Evolutionary conservation across 1,140 invertebrate genomes (phyloP).

Genomic region (Linepithema humile): DNA sequence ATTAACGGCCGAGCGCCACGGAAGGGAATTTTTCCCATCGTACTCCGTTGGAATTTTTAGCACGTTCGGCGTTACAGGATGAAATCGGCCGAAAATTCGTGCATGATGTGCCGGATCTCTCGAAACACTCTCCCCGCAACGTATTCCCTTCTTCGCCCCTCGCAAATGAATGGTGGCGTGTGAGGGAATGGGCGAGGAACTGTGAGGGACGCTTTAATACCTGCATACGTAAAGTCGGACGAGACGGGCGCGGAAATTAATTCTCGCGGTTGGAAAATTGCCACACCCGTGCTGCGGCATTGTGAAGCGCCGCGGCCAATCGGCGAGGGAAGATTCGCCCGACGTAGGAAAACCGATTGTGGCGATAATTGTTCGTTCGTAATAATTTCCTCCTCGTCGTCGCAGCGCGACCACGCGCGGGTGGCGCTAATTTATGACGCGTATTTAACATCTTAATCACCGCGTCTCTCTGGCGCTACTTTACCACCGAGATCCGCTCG

Average conservation of each 20-base stretch:
- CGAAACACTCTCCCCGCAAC: constrained; percentile 14
- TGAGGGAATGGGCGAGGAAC: background rate
- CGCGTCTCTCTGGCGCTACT: constrained; percentile 36
- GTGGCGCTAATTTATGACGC: constrained; percentile 42
- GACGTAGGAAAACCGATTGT: constrained; percentile 45
- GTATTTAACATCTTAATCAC: constrained; percentile 58
- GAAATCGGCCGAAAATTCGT: constrained; percentile 56
- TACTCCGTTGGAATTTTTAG: constrained; percentile 50
- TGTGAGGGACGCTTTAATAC: constrained; percentile 19
- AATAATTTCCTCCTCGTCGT: constrained; percentile 40
- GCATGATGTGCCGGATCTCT: constrained; percentile 54
- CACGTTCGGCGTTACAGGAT: constrained; percentile 45
- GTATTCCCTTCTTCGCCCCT: background rate
- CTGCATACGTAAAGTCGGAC: constrained; percentile 33
- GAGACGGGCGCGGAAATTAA: constrained; percentile 60
- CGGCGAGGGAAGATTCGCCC: constrained; percentile 20
- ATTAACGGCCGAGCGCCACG: constrained; percentile 26
- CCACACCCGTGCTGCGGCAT: constrained; percentile 7
- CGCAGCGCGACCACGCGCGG: background rate
- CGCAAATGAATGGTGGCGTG: constrained; percentile 23
- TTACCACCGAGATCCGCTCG: constrained; percentile 23
- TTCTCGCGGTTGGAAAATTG: constrained; percentile 58
- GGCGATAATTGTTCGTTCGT: constrained; percentile 50
- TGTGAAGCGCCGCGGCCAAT: constrained; percentile 28
- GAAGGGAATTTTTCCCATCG: constrained; percentile 50